Evolutionary conservation across 2,797 vertebrate genomes (phyloP).

Genomic region (Anniella stebbinsi): DNA sequence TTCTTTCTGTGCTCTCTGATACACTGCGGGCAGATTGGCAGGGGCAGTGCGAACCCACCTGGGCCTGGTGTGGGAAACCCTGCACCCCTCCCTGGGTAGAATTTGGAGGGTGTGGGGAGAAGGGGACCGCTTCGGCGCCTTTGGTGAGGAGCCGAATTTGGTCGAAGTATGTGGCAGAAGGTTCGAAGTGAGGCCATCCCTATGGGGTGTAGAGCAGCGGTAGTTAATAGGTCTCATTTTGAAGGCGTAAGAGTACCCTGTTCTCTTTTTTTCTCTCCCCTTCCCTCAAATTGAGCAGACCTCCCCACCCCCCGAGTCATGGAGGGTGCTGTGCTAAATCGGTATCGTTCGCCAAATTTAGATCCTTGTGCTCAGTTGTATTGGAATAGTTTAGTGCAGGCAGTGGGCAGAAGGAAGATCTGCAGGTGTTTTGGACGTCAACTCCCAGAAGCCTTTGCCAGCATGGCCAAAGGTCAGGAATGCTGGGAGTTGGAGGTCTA

Average conservation of each 20-base stretch:
- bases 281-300: background rate
- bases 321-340: background rate
- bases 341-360: background rate
- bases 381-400: background rate
- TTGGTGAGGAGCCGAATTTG: background rate
- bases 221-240: background rate
- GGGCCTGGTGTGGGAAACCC: background rate
- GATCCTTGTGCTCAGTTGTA: background rate
- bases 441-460: no score
- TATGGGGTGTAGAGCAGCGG: accelerated
- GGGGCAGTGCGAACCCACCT: background rate
- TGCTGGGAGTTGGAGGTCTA: no score
- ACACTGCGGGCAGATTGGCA: background rate
- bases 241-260: background rate
- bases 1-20: slow-evolving; percentile 30
- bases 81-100: background rate
- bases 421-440: no score
- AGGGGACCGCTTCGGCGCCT: background rate
- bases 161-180: background rate
- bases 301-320: no score
- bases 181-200: no score
- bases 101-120: background rate
- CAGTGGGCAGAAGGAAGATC: no score
- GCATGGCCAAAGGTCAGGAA: no score
- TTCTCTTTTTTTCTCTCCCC: background rate